These are phyloP conservation scores for Machimus atricapillus DNA, from an alignment of 2,888 invertebrate species.

Conservation along the genomic window DNA sequence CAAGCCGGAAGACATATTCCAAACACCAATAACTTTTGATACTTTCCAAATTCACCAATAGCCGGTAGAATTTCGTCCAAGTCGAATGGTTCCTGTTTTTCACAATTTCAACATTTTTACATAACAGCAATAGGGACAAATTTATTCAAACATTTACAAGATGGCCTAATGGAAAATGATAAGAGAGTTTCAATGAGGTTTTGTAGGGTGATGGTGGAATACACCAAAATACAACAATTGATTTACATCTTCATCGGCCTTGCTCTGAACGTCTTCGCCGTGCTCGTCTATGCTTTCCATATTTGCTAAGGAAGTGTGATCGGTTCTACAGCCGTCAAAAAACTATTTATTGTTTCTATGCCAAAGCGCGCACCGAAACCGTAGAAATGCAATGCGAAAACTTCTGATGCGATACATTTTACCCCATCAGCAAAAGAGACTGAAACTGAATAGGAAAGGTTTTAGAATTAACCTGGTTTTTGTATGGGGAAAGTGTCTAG, in stretches of 20 bases:
- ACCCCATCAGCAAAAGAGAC: constrained; percentile 2
- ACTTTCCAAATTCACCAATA: constrained; percentile 88
- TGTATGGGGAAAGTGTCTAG: neutral
- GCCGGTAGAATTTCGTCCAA: constrained; percentile 84
- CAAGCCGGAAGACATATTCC: constrained; percentile 88
- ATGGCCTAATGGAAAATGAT: neutral
- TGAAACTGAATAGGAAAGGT: neutral
- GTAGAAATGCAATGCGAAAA: neutral
- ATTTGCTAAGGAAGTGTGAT: neutral
- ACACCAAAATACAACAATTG: neutral
- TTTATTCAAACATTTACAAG: neutral
- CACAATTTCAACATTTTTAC: constrained; percentile 15
- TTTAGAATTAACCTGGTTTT: neutral
- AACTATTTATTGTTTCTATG: neutral
- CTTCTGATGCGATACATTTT: neutral
- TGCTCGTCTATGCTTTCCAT: constrained; percentile 23
- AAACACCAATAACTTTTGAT: constrained; percentile 85
- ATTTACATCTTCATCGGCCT: constrained; percentile 7
- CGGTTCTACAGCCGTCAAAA: neutral
- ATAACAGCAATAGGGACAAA: neutral
- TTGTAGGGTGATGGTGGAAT: neutral
- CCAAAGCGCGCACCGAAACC: neutral
- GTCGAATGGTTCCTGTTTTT: constrained; percentile 67
- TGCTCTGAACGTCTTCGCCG: neutral
- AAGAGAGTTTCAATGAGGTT: neutral